These are phyloP conservation scores for Agonum fuliginosum DNA, from an alignment of 2,888 invertebrate genomes.

Conservation along the genomic window DNA sequence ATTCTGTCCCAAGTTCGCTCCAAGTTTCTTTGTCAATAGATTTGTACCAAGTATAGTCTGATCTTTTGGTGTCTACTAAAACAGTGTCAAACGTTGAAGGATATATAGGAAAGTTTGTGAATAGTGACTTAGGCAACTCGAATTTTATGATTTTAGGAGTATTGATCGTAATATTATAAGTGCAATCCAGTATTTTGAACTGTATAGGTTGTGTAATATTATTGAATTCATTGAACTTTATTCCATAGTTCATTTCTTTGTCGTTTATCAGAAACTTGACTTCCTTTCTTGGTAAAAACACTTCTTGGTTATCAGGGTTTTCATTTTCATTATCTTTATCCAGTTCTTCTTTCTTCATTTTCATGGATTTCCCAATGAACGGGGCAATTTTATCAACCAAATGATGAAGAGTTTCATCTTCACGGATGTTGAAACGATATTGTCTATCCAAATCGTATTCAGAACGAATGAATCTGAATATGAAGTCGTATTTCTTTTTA, in stretches of 20 bases:
- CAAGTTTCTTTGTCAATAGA: constrained; percentile 73
- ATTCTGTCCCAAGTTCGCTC: constrained; percentile 76
- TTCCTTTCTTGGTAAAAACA: neutral
- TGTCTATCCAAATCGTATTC: neutral
- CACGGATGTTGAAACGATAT: neutral
- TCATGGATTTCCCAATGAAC: neutral
- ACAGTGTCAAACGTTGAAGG: constrained; percentile 80
- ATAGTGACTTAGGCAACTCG: constrained; percentile 79
- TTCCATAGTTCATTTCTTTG: neutral
- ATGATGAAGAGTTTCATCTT: neutral
- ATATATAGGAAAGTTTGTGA: constrained; percentile 83
- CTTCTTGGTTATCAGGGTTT: neutral
- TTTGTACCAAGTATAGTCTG: constrained; percentile 81
- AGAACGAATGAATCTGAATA: neutral
- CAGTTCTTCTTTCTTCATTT: neutral
- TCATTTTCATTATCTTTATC: neutral
- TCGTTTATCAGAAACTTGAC: constrained; percentile 13
- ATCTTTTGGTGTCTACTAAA: constrained; percentile 75
- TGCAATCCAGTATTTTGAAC: constrained; percentile 66
- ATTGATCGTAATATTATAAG: constrained; percentile 80
- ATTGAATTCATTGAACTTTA: neutral
- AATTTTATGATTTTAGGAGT: constrained; percentile 80
- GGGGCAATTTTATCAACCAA: neutral
- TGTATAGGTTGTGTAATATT: neutral
- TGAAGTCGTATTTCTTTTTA: constrained; percentile 2